phyloP scores from a whole-genome alignment of 2,113 vertebrate genomes.

The Eleginops maclovinus region DNA sequence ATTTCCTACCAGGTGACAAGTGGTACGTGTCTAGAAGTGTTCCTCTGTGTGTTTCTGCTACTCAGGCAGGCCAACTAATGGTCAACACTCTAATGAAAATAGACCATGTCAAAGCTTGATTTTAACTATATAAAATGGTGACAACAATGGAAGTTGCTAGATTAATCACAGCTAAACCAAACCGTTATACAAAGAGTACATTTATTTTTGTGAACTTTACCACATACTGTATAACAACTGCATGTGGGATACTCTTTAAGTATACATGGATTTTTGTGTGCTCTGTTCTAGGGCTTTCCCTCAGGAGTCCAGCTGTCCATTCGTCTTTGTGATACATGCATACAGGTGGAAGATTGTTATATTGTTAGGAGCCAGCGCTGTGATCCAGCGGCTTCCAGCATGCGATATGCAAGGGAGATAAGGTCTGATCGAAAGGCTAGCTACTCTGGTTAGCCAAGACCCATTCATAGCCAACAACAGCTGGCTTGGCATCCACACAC shows the following conservation, averaged over 20 bases:
- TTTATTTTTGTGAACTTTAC: neutral
- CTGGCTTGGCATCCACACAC: constrained; percentile 71
- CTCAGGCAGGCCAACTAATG: neutral
- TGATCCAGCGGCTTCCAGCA: constrained; percentile 60
- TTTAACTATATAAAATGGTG: constrained; percentile 1
- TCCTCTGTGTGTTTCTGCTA: constrained; percentile 17
- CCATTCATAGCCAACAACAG: constrained; percentile 73
- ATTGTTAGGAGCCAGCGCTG: constrained; percentile 46
- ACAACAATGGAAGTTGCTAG: neutral
- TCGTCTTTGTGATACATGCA: constrained; percentile 52
- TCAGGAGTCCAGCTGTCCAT: constrained; percentile 23
- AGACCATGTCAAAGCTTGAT: constrained; percentile 1
- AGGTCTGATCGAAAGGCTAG: constrained; percentile 68
- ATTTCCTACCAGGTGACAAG: constrained; percentile 14
- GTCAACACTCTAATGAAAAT: constrained; percentile 22
- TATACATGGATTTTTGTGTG: constrained; percentile 4
- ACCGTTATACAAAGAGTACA: neutral
- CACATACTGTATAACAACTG: neutral
- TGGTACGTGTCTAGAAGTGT: neutral
- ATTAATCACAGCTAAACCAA: constrained; percentile 5
- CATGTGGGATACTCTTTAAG: constrained; percentile 4
- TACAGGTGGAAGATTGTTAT: constrained; percentile 67
- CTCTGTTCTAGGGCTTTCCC: constrained; percentile 25
- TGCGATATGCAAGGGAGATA: constrained; percentile 72
- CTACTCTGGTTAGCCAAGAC: constrained; percentile 59